Conservation (phyloP, 2,113 vertebrate species). For the Equus quagga region DNA sequence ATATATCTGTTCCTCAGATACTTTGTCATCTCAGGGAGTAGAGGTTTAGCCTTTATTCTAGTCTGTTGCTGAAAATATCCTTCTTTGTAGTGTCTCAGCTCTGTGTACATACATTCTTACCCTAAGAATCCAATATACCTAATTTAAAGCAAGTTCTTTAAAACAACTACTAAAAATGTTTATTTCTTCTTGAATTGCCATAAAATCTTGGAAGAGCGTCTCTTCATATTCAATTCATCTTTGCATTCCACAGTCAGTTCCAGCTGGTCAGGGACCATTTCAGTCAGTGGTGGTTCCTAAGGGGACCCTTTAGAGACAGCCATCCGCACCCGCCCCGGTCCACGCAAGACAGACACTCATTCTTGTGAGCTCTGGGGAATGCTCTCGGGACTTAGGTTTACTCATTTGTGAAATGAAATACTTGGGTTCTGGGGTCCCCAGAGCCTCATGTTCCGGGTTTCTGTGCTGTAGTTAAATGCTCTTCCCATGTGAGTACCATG, state of each 20-base stretch:
- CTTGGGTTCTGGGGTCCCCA: not conserved
- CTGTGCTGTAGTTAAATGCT: not conserved
- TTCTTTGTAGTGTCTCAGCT: not conserved
- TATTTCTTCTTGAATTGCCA: not conserved
- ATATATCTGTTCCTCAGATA: not conserved
- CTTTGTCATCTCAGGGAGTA: not conserved
- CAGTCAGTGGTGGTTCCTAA: not conserved
- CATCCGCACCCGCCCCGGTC: accelerated
- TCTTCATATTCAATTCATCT: accelerated
- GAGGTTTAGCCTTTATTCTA: not conserved
- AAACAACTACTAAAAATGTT: not conserved
- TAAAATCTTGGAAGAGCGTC: not conserved
- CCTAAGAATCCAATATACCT: not conserved
- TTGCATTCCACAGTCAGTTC: not conserved
- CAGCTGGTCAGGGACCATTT: not conserved
- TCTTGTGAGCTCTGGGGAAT: not conserved
- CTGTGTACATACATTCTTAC: not conserved
- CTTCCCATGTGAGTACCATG: accelerated
- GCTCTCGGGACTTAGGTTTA: not conserved
- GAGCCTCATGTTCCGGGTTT: not conserved
- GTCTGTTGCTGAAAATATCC: not conserved
- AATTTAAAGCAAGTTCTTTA: not conserved
- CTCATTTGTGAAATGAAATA: slow-evolving; percentile 33
- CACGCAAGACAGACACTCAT: not conserved
- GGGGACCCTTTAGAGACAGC: no score